Evolutionary conservation across 2,113 vertebrate genomes (phyloP).

Genomic region (Albula goreensis): DNA sequence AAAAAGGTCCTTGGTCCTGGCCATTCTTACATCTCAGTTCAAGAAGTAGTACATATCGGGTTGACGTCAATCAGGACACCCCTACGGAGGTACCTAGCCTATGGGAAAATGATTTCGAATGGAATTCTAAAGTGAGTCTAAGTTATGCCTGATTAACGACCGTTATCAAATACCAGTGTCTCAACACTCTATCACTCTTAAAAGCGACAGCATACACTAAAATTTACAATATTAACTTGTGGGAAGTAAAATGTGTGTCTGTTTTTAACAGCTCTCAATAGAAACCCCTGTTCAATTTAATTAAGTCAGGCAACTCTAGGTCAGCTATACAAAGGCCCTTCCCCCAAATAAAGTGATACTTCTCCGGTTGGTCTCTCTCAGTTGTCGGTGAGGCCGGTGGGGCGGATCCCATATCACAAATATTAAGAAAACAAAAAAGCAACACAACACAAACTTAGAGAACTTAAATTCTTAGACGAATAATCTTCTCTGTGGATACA

Average conservation of each 20-base stretch:
- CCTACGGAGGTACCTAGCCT: background rate
- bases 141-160: background rate
- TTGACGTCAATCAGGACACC: constrained; percentile 6
- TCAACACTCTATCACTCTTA: background rate
- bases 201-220: background rate
- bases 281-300: too few relatives aligned
- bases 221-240: background rate
- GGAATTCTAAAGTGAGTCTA: background rate
- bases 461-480: constrained; percentile 30
- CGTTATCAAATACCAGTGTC: background rate
- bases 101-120: background rate
- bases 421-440: constrained; percentile 56
- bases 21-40: background rate
- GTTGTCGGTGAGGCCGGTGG: constrained; percentile 58
- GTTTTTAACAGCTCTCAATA: background rate
- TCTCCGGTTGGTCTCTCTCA: constrained; percentile 39
- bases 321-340: constrained; percentile 53
- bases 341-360: constrained; percentile 47
- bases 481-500: constrained; percentile 24
- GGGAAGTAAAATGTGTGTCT: background rate
- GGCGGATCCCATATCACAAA: constrained; percentile 58
- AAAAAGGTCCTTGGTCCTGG: background rate
- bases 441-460: constrained; percentile 26
- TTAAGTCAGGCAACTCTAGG: constrained; percentile 47
- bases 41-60: background rate